phyloP scores from a whole-genome alignment of 2,888 invertebrate genomes.

The Adelphocoris suturalis region DNA sequence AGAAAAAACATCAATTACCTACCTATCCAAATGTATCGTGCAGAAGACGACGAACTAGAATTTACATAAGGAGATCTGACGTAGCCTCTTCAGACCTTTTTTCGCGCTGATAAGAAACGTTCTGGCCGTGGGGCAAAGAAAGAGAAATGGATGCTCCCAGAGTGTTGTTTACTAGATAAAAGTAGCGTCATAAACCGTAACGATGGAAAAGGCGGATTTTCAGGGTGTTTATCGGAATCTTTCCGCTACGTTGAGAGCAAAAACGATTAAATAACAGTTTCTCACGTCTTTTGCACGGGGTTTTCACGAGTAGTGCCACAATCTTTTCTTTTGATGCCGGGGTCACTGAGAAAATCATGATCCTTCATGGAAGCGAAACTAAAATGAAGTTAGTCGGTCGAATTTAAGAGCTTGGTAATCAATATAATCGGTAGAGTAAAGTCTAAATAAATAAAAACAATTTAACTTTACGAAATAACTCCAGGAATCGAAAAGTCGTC shows the following conservation, averaged over 20 bases:
- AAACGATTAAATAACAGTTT: conserved; percentile 3
- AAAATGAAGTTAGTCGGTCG: too few species aligned
- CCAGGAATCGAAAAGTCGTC: too few species aligned
- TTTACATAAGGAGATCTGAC: not conserved
- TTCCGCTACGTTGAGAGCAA: not conserved
- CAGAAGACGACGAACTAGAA: not conserved
- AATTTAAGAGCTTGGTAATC: too few species aligned
- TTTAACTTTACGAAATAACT: too few species aligned
- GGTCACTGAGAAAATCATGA: too few species aligned
- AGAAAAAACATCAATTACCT: not conserved
- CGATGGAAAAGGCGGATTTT: not conserved
- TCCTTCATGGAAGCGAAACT: too few species aligned
- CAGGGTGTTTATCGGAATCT: not conserved
- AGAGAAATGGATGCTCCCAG: not conserved
- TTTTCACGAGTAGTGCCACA: not conserved
- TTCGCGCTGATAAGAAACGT: not conserved
- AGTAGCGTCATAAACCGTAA: conserved; percentile 16
- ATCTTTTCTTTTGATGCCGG: too few species aligned
- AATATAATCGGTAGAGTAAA: too few species aligned
- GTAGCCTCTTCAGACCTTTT: not conserved
- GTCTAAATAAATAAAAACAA: too few species aligned
- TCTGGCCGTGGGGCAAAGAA: not conserved
- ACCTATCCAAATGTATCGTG: conserved; percentile 3
- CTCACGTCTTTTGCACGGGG: not conserved
- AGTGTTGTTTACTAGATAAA: conserved; percentile 6